Conservation (phyloP, 2,888 invertebrate species). For the Spicauda simplicius region DNA sequence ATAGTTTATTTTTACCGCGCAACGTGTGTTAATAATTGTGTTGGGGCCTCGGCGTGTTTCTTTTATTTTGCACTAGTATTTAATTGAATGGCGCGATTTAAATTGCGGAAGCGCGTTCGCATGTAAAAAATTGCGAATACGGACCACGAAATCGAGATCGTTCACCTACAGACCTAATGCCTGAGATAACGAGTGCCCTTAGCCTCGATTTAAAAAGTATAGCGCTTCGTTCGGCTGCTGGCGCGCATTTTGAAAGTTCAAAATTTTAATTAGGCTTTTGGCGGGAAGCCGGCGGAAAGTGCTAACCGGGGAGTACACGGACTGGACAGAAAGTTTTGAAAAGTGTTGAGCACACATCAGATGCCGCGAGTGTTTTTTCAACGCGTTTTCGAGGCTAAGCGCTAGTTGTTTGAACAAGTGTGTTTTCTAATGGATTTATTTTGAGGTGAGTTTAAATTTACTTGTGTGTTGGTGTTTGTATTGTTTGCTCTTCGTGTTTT, state of each 20-base stretch:
- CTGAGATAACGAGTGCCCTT: slow-evolving; percentile 57
- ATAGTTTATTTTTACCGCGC: slow-evolving; percentile 83
- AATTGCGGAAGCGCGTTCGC: slow-evolving; percentile 71
- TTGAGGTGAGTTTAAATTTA: slow-evolving; percentile 85
- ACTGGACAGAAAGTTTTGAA: slow-evolving; percentile 78
- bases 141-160: slow-evolving; percentile 54
- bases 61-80: slow-evolving; percentile 73
- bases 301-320: slow-evolving; percentile 62
- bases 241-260: slow-evolving; percentile 46
- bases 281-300: slow-evolving; percentile 63
- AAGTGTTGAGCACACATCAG: slow-evolving; percentile 79
- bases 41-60: slow-evolving; percentile 72
- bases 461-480: slow-evolving; percentile 84
- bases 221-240: slow-evolving; percentile 46
- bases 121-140: slow-evolving; percentile 60
- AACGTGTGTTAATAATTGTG: slow-evolving; percentile 82
- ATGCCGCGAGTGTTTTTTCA: slow-evolving; percentile 82
- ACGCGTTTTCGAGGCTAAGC: slow-evolving; percentile 85
- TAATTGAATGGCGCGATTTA: slow-evolving; percentile 65
- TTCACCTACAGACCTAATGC: slow-evolving; percentile 57
- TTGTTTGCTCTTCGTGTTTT: slow-evolving; percentile 82
- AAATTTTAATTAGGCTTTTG: slow-evolving; percentile 58
- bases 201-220: slow-evolving; percentile 48
- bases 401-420: slow-evolving; percentile 85
- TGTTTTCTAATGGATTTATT: slow-evolving; percentile 86